Evolutionary conservation across 2,888 invertebrate genomes (phyloP), one percentile per base, ranked within the genome.

Genomic region (Balanococcus diminutus): DNA sequence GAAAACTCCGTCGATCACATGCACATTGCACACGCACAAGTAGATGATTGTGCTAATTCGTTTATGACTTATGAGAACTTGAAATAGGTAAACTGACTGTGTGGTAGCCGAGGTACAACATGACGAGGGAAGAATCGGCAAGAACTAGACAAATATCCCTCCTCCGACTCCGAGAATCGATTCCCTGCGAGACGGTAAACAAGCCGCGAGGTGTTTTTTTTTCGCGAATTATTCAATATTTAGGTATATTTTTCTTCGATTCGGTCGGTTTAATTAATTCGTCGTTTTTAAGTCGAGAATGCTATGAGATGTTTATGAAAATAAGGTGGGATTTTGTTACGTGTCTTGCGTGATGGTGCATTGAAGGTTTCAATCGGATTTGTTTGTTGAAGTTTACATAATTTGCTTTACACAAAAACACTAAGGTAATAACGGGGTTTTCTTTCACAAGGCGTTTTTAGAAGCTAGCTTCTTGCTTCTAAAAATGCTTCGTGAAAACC

Each of bases 111-210:
- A 3, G 42, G 11, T 42, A 61, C 19, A 22, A 11, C 25, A 22
- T 25, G 22, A 61, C 61, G 25, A 61, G 61, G 61, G 61, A 61
- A 61, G 61, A 61, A 61, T 61, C 25, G 22, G 61, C 61, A 61
- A 61, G 19, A 61, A 25, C 22, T 61, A 61, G 61, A 61, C 61
- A 25, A 61, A 61, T 61, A 61, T 61, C 61, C 61, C 61, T 61
- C 19, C 61, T 61, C 22, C 42, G 42, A 42, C 42, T 11, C 14
- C 22, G 22, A 61, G 25, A 61, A 61, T 22, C 61, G 0, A 25
- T 61, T 61, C 61, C 61, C 19, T 61, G 22, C 25, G 22, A 19
- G 61, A 61, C 19, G 8, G 25, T 61, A 61, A 61, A 61, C 61
- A 61, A 61, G 42, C 42, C 8, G 42, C n/a, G 42, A 14, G 16